Conservation (phyloP, 1,140 invertebrate species). For the Psilanteris sp. region DNA sequence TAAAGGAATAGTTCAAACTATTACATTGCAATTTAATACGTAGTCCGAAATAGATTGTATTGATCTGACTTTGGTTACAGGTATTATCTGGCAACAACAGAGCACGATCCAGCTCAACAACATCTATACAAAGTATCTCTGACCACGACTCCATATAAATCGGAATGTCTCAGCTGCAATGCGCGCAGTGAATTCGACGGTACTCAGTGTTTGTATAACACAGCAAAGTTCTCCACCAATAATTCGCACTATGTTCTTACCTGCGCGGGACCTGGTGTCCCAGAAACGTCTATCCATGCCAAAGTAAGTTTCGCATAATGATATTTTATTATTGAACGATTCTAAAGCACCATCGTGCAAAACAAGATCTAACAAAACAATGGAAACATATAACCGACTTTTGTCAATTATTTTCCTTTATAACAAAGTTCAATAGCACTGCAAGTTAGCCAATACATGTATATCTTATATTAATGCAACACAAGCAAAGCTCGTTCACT, state of each 20-base stretch:
- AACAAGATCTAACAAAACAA: not conserved
- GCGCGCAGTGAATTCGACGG: constrained; percentile 78
- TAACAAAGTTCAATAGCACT: too few species aligned
- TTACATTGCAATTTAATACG: constrained; percentile 30
- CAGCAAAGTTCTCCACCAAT: constrained; percentile 85
- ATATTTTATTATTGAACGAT: constrained; percentile 25
- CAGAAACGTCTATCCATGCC: constrained; percentile 80
- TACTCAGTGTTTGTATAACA: constrained; percentile 84
- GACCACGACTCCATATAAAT: constrained; percentile 63
- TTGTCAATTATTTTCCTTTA: too few species aligned
- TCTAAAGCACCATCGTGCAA: too few species aligned
- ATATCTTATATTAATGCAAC: too few species aligned
- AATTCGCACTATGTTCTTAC: constrained; percentile 85
- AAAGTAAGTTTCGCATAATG: constrained; percentile 65
- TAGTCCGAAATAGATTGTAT: constrained; percentile 22
- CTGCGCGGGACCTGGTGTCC: constrained; percentile 87
- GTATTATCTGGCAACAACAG: constrained; percentile 85
- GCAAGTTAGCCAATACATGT: too few species aligned
- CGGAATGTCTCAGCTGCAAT: constrained; percentile 83
- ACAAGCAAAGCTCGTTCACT: too few species aligned
- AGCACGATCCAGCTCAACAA: constrained; percentile 82
- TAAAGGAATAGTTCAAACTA: constrained; percentile 13
- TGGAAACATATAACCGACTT: too few species aligned
- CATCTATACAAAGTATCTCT: constrained; percentile 82
- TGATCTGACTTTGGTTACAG: constrained; percentile 77